Evolutionary conservation across 2,797 vertebrate genomes (phyloP).

Genomic region (Dallia pectoralis): DNA sequence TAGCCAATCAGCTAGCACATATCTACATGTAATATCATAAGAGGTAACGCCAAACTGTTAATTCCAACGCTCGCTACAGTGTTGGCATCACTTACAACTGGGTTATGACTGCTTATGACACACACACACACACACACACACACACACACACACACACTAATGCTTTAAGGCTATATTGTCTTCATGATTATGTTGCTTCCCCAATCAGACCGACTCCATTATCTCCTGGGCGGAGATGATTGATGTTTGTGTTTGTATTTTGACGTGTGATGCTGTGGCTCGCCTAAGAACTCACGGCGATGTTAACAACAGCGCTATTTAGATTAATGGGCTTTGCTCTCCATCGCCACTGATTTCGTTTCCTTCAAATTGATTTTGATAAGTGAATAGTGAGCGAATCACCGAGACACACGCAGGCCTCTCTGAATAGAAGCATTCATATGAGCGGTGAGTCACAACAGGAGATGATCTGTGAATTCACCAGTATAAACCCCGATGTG

Average conservation of each 20-base stretch:
- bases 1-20: neutral
- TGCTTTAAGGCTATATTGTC: neutral
- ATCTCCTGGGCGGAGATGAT: neutral
- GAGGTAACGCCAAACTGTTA: neutral
- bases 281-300: neutral
- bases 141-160: neutral
- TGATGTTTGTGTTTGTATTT: slow-evolving; percentile 13
- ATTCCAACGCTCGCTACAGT: neutral
- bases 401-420: too few relatives aligned
- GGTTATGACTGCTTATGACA: neutral
- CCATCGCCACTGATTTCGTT: neutral
- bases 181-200: neutral
- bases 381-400: neutral
- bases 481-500: neutral
- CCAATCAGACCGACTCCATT: neutral
- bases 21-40: neutral
- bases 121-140: neutral
- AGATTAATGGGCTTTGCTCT: neutral
- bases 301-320: slow-evolving; percentile 7
- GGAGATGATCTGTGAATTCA: neutral
- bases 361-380: slow-evolving; percentile 4
- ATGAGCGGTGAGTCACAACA: neutral
- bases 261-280: neutral
- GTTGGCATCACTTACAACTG: neutral
- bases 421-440: neutral